Base-by-base conservation (phyloP, 1,140 invertebrate species). In the Coptotermes formosanus region DNA sequence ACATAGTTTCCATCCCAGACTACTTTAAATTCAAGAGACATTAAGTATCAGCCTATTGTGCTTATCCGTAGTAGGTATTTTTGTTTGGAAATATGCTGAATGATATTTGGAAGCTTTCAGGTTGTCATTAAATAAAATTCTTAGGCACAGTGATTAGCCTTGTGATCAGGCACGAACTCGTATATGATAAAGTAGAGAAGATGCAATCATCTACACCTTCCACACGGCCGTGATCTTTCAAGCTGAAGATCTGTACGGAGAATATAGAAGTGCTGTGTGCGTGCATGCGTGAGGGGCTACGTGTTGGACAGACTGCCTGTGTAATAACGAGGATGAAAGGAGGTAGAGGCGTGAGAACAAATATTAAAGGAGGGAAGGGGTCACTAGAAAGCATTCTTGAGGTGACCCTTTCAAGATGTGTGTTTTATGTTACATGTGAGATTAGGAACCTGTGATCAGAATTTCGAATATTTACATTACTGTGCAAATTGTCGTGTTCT, bases 311-410 rank as follows among this genome's bases (percentile, higher is more conserved):
- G 14, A 6, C 64, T n/a, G 64, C 64, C 25, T 9, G 25, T 75
- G 25, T 75, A 75, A 75, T 30, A 75, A 75, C 11, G n/a, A 30
- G 64, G n/a, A 30, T 75, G n/a, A 75, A 75, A 75, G 9, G n/a
- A 75, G 25, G 64, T 75, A 30, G 64, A 75, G 30, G 64, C 64
- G 64, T 75, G 64, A 75, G 64, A 75, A 75, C 64, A 75, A 75
- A 75, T 75, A 75, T 30, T 75, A 75, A 75, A 75, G 11, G 25
- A 30, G 64, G 64, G 30, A 14, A 30, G 14, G 64, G 64, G 64
- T 75, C 64, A 75, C 64, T 75, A 7, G n/a, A 75, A 25, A 75
- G 14, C 64, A 75, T 75, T 75, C 64, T 75, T 75, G 25, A 75
- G 25, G 3, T 75, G 64, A 75, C 64, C 64, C n/a, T 75, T 30